These are phyloP conservation scores for Saxicola maurus DNA, from an alignment of 2,797 vertebrate species.

Conservation along the genomic window DNA sequence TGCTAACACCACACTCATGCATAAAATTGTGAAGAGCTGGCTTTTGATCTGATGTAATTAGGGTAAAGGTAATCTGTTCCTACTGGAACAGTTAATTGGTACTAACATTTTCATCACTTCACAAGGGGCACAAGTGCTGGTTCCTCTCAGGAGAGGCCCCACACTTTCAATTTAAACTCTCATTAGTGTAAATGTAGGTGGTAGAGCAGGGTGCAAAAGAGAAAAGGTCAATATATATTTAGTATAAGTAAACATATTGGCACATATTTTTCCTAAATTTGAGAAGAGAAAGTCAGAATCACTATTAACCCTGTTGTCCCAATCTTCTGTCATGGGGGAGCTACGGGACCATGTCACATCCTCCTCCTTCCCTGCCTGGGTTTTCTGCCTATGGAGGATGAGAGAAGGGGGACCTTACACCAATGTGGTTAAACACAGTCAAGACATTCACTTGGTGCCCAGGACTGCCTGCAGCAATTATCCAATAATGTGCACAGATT, in stretches of 20 bases:
- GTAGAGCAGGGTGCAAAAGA: not conserved
- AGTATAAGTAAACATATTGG: not conserved
- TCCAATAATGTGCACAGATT: not conserved
- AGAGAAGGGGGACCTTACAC: not conserved
- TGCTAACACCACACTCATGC: not conserved
- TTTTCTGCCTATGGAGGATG: not conserved
- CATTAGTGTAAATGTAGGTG: not conserved
- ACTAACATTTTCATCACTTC: not conserved
- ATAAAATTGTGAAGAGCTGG: not conserved
- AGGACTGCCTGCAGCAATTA: not conserved
- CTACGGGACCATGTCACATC: not conserved
- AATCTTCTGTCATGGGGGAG: not conserved
- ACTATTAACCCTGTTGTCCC: not conserved
- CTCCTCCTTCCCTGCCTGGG: not conserved
- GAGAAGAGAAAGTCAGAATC: not conserved
- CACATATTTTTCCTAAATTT: not conserved
- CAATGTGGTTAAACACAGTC: not conserved
- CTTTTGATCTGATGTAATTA: not conserved
- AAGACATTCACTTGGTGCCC: not conserved
- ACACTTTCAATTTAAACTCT: not conserved
- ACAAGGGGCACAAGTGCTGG: not conserved
- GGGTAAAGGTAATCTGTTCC: slow-evolving; percentile 5
- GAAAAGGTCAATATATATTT: not conserved
- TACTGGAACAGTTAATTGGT: not conserved
- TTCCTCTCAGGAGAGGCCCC: not conserved